phyloP scores from a whole-genome alignment of 2,888 invertebrate species.

The Xestia rhomboidea region DNA sequence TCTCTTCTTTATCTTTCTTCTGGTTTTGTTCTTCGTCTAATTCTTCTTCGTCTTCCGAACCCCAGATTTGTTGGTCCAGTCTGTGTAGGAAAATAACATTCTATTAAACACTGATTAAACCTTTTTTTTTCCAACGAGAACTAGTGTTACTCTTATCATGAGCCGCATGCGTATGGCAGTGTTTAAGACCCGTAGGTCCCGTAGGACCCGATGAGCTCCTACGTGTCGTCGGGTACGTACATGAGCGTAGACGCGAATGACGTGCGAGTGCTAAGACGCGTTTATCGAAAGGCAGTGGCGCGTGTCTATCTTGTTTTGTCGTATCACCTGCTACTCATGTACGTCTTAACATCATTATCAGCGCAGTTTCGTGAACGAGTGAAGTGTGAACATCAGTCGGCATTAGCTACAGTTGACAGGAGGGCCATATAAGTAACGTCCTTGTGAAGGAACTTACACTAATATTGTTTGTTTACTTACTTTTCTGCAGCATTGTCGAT shows the following conservation, averaged over 20 bases:
- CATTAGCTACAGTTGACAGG: background rate
- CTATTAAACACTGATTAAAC: background rate
- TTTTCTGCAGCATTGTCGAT: slow-evolving; percentile 96
- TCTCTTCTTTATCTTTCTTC: slow-evolving; percentile 91
- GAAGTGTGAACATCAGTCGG: background rate
- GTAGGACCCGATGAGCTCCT: background rate
- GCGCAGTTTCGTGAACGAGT: background rate
- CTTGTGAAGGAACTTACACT: background rate
- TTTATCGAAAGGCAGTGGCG: background rate
- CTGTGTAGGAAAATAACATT: slow-evolving; percentile 76
- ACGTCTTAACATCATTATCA: background rate
- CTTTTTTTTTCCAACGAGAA: background rate
- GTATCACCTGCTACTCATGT: background rate
- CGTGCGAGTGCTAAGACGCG: too few relatives aligned
- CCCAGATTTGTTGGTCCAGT: slow-evolving; percentile 95
- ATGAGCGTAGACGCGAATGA: background rate
- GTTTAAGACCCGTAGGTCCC: background rate
- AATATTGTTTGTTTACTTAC: slow-evolving; percentile 63
- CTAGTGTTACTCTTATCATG: background rate
- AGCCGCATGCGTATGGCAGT: background rate
- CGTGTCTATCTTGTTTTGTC: background rate
- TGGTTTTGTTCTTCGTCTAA: slow-evolving; percentile 88
- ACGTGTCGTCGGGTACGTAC: background rate
- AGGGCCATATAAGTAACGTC: background rate
- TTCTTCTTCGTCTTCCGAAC: slow-evolving; percentile 95